Percentiles rank a stretch among this genome's conserved stretches.
phyloP scores from a whole-genome alignment of 1,140 invertebrate genomes.

The Drosophila sp. region DNA sequence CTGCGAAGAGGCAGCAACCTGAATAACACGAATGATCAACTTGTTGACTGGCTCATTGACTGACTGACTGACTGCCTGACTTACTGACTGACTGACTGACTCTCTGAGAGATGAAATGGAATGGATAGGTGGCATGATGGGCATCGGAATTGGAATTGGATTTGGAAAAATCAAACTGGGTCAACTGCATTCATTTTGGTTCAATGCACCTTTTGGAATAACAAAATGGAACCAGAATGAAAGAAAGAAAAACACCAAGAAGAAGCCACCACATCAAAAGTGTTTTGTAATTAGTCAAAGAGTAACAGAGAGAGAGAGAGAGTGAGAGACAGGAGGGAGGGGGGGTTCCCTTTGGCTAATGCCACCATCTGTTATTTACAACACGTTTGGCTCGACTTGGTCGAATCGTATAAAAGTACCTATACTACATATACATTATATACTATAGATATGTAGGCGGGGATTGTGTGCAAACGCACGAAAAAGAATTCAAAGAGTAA shows the following conservation, averaged over 20 bases:
- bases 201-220: constrained; percentile 40
- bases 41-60: constrained; percentile 17
- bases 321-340: too few species aligned
- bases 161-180: constrained; percentile 21
- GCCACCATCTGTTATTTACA: constrained; percentile 14
- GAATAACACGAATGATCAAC: constrained; percentile 23
- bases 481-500: constrained; percentile 11
- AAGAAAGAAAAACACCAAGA: neutral
- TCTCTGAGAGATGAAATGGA: neutral
- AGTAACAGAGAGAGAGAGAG: neutral
- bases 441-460: neutral
- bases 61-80: constrained; percentile 16
- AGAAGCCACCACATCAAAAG: constrained; percentile 15
- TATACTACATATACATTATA: neutral
- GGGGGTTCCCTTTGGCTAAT: neutral
- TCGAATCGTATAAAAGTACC: neutral
- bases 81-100: constrained; percentile 12
- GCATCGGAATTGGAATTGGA: neutral
- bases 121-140: neutral
- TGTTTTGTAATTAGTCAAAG: constrained; percentile 23
- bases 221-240: constrained; percentile 23
- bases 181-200: constrained; percentile 30
- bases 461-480: constrained; percentile 1
- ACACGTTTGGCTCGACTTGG: constrained; percentile 13
- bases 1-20: constrained; percentile 15